A percentile compares a stretch with the other conserved stretches of the same genome.
Evolutionary conservation across 30 jellyfish, hydroid and myxozoan genomes (phyloP).

Genomic region (Hydractinia echinata): DNA sequence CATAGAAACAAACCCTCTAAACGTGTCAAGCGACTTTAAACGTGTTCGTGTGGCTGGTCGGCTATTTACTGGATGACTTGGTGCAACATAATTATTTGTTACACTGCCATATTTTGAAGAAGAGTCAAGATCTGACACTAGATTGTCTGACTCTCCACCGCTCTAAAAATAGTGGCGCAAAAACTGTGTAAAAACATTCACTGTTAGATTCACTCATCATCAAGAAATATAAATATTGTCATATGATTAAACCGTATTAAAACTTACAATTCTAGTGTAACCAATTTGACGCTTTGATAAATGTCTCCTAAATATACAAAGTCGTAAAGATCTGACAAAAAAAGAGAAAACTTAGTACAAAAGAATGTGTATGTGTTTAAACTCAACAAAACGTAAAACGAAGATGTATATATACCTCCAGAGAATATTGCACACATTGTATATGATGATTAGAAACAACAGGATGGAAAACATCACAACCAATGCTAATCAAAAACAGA

Average conservation of each 20-base stretch:
- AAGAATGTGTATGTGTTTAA: background rate
- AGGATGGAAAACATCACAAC: conserved; percentile 27
- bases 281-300: background rate
- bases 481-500: background rate
- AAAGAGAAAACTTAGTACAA: background rate
- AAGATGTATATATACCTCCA: conserved; percentile 8
- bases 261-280: background rate
- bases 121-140: background rate
- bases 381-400: background rate
- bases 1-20: conserved; percentile 63
- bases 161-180: background rate
- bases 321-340: background rate
- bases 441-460: background rate
- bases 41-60: conserved; percentile 31
- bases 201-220: too few species aligned
- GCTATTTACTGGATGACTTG: background rate
- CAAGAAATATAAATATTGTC: too few species aligned
- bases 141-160: background rate
- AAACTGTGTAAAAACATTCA: background rate
- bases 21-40: conserved; percentile 72
- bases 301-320: background rate
- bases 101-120: background rate
- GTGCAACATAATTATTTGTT: background rate
- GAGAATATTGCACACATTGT: background rate
- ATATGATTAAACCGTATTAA: background rate